Percentiles rank a stretch among this genome's conserved stretches.
phyloP scores from a whole-genome alignment of 1,140 invertebrate genomes.

The Antheraea pernyi region DNA sequence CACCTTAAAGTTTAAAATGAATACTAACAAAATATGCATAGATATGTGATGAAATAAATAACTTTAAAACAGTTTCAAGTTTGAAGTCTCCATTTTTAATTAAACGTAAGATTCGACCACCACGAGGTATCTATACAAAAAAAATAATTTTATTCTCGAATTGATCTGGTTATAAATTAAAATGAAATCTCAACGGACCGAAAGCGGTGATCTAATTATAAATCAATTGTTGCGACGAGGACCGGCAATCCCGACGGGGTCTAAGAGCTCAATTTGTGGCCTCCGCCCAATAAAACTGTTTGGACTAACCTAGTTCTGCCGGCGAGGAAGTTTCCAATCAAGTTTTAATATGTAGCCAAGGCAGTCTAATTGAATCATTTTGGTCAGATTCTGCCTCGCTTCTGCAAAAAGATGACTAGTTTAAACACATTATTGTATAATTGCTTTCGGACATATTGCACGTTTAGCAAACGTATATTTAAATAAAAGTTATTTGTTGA shows the following conservation, averaged over 20 bases:
- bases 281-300: constrained; percentile 17
- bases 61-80: too few relatives aligned
- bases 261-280: constrained; percentile 25
- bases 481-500: too few relatives aligned
- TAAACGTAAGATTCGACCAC: too few relatives aligned
- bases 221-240: neutral
- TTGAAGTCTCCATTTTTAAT: too few relatives aligned
- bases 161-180: neutral
- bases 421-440: neutral
- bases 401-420: constrained; percentile 9
- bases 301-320: constrained; percentile 18
- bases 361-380: constrained; percentile 26
- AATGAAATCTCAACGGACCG: neutral
- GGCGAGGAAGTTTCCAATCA: constrained; percentile 28
- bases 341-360: constrained; percentile 26
- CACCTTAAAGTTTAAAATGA: too few relatives aligned
- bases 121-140: too few relatives aligned
- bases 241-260: neutral
- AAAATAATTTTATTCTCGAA: neutral
- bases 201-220: neutral
- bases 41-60: too few relatives aligned
- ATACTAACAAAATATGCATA: too few relatives aligned
- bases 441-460: too few relatives aligned
- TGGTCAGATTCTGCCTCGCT: constrained; percentile 23
- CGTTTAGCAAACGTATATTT: too few relatives aligned